These are phyloP conservation scores for Semnornis frantzii DNA, from an alignment of 2,113 vertebrate species.

Conservation along the genomic window DNA sequence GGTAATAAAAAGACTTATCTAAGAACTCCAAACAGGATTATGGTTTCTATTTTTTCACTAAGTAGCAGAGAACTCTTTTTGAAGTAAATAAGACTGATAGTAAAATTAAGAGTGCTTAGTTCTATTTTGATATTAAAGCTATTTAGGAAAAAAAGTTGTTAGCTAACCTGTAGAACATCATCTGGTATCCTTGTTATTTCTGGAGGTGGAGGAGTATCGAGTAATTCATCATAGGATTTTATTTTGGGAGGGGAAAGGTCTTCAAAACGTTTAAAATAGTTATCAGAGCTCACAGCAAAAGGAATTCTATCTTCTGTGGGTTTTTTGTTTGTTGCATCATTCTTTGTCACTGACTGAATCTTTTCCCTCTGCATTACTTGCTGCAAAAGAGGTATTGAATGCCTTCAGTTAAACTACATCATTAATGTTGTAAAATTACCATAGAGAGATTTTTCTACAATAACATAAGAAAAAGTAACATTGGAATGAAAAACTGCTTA, in stretches of 20 bases:
- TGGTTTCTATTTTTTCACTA: not conserved
- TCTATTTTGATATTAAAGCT: not conserved
- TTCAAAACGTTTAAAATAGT: conserved; percentile 48
- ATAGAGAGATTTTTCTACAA: not conserved
- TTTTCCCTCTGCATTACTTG: not conserved
- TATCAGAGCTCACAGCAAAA: conserved; percentile 30
- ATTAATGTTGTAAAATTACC: not conserved
- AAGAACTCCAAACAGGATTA: not conserved
- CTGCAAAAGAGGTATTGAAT: not conserved
- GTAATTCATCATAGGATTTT: conserved; percentile 69
- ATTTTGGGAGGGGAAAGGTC: conserved; percentile 68
- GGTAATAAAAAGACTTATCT: not conserved
- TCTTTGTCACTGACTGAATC: not conserved
- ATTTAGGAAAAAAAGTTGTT: not conserved
- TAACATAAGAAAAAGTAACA: not conserved
- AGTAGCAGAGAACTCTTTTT: not conserved
- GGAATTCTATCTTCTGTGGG: not conserved
- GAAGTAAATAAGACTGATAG: not conserved
- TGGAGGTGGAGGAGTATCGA: conserved; percentile 75
- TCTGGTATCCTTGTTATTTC: conserved; percentile 78
- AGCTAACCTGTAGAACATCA: conserved; percentile 76
- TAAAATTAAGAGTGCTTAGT: no score
- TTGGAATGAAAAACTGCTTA: not conserved
- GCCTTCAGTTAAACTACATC: not conserved
- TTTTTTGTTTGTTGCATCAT: not conserved